Percentiles rank a stretch among this genome's conserved stretches.
Evolutionary conservation across 2,888 invertebrate species (phyloP).

Genomic region (Blera fallax): DNA sequence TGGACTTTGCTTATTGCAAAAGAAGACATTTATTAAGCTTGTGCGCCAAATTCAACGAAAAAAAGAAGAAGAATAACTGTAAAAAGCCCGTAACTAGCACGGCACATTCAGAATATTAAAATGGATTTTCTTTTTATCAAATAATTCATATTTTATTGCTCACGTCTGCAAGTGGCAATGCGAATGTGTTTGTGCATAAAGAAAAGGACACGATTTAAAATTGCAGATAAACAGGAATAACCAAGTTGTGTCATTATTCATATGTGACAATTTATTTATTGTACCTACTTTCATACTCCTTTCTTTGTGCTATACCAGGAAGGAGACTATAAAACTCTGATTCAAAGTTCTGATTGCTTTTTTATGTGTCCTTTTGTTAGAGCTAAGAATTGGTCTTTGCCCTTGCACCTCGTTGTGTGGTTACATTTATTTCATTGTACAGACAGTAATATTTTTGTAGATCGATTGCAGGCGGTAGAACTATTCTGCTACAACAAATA

Average conservation of each 20-base stretch:
- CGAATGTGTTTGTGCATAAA: background rate
- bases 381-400: background rate
- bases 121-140: background rate
- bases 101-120: background rate
- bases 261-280: slow-evolving; percentile 54
- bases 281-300: background rate
- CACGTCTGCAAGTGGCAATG: background rate
- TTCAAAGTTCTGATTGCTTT: slow-evolving; percentile 26
- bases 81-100: background rate
- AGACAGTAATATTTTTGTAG: background rate
- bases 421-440: no score
- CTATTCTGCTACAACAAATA: no score
- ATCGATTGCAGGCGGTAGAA: no score
- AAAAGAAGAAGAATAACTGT: no score
- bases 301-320: slow-evolving; percentile 5
- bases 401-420: background rate
- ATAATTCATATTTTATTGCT: slow-evolving; percentile 28
- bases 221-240: slow-evolving; percentile 17
- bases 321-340: slow-evolving; percentile 31
- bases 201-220: slow-evolving; percentile 25
- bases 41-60: no score
- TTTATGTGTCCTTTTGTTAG: slow-evolving; percentile 21
- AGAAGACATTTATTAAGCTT: no score
- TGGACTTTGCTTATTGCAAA: no score
- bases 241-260: slow-evolving; percentile 15